These are phyloP conservation scores for Cantharis rustica DNA, from an alignment of 2,888 invertebrate genomes.

Conservation along the genomic window DNA sequence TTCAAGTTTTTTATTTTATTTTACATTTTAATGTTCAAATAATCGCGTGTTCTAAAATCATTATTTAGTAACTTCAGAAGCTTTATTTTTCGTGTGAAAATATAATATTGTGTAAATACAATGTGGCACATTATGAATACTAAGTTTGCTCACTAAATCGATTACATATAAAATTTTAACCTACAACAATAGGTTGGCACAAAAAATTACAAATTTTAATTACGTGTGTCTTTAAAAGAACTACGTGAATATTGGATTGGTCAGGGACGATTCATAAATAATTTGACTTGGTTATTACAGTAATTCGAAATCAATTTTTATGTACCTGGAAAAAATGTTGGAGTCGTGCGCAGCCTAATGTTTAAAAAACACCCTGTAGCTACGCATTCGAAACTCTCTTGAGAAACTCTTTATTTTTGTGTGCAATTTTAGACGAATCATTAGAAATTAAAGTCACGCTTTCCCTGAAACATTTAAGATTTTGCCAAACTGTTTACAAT, in stretches of 20 bases:
- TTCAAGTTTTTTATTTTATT: not conserved
- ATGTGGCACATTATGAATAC: not conserved
- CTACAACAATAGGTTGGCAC: not conserved
- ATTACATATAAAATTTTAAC: not conserved
- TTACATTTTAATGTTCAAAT: not conserved
- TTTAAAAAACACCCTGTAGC: no score
- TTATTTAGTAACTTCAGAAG: not conserved
- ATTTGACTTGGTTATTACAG: not conserved
- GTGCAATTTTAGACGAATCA: not conserved
- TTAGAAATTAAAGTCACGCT: conserved; percentile 3
- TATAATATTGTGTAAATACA: not conserved
- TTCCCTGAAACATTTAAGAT: not conserved
- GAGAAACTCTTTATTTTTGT: not conserved
- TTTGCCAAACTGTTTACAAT: not conserved
- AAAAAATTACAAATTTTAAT: not conserved
- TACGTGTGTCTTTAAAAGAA: not conserved
- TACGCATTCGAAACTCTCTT: not conserved
- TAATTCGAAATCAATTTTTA: not conserved
- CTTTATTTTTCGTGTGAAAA: not conserved
- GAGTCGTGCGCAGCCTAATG: no score
- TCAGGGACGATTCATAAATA: not conserved
- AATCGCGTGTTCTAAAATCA: not conserved
- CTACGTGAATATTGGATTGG: not conserved
- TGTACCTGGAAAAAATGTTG: no score
- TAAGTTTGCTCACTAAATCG: not conserved